Evolutionary conservation across 35 echinoderm and acorn worm genomes (phyloP), one percentile per base, ranked within the genome.

Genomic region (Anneissia japonica): DNA sequence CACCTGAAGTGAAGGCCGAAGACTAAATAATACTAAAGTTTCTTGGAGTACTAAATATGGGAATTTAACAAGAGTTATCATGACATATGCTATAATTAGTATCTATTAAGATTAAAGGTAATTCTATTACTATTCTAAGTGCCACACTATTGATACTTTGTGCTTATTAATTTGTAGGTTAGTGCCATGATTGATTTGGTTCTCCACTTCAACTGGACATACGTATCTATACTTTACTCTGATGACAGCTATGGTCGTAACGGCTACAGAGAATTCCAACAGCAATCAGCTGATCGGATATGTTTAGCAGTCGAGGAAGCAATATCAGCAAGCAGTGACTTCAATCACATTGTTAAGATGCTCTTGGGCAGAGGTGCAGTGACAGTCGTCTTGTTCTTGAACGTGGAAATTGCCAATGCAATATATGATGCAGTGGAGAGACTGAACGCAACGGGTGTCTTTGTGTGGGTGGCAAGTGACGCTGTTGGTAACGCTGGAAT

Each of bases 141-240:
- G n/a, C n/a, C n/a, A n/a, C n/a, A n/a, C n/a, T n/a, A n/a, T n/a
- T n/a, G n/a, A n/a, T n/a, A n/a, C n/a, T n/a, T n/a, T n/a, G n/a
- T n/a, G n/a, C n/a, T n/a, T 64, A 23, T 26, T 16, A 1, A 19
- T 6, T 23, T 26, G 19, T 64, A 64, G 51, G 51, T 64, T 3
- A 64, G 1, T 23, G 91, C 86, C 32, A 98, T 98, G 14, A 91
- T 93, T 36, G 95, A 98, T 36, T 46, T 98, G 29, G 36, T 98
- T 5, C 31, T 75, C 7, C 32, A 99, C 34, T 99, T 88, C 73
- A 81, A 83, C 13, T 99, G 96, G 96, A 99, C 51, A 34, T 99
- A 99, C 41, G 96, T 99, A 0, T 93, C 92, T 3, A 91, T 99
- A 38, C 73, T 99, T 0, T 91, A 94, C 73, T 91, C 96, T 35